phyloP scores from a whole-genome alignment of 1,140 invertebrate genomes.

The Cotesia glomerata region DNA sequence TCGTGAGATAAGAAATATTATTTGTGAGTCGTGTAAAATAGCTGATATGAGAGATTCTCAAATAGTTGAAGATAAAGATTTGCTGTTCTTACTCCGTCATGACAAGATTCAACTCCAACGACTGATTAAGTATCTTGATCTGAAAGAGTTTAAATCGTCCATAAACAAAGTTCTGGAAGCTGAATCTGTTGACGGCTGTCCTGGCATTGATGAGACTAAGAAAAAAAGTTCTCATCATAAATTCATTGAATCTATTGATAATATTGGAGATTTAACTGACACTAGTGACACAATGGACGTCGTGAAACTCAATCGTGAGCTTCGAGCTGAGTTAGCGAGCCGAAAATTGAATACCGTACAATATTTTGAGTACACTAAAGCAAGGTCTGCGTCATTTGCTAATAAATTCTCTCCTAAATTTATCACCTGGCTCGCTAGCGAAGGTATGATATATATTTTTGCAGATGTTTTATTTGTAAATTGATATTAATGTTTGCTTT shows the following conservation, averaged over 20 bases:
- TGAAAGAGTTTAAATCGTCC: conserved; percentile 51
- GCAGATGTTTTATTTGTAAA: not conserved
- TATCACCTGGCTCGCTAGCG: conserved; percentile 63
- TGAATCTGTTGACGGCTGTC: conserved; percentile 35
- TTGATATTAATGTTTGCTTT: conserved; percentile 13
- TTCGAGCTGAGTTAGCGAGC: conserved; percentile 56
- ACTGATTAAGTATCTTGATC: conserved; percentile 66
- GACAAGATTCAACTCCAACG: conserved; percentile 68
- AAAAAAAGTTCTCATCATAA: conserved; percentile 40
- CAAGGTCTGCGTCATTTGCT: conserved; percentile 62
- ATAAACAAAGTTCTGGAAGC: conserved; percentile 44
- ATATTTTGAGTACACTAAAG: conserved; percentile 62
- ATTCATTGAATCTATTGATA: conserved; percentile 54
- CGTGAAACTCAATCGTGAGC: conserved; percentile 53
- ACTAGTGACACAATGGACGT: conserved; percentile 45
- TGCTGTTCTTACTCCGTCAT: conserved; percentile 69
- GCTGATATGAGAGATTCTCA: conserved; percentile 56
- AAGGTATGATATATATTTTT: conserved; percentile 42
- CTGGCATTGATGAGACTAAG: conserved; percentile 33
- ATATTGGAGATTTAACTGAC: conserved; percentile 54
- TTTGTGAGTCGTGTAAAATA: conserved; percentile 62
- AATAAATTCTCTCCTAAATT: conserved; percentile 64
- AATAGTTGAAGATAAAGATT: conserved; percentile 58
- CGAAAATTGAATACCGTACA: conserved; percentile 54
- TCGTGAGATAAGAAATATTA: conserved; percentile 65